These are phyloP conservation scores for Diorhabda sublineata DNA, from an alignment of 1,140 invertebrate genomes.

Conservation along the genomic window DNA sequence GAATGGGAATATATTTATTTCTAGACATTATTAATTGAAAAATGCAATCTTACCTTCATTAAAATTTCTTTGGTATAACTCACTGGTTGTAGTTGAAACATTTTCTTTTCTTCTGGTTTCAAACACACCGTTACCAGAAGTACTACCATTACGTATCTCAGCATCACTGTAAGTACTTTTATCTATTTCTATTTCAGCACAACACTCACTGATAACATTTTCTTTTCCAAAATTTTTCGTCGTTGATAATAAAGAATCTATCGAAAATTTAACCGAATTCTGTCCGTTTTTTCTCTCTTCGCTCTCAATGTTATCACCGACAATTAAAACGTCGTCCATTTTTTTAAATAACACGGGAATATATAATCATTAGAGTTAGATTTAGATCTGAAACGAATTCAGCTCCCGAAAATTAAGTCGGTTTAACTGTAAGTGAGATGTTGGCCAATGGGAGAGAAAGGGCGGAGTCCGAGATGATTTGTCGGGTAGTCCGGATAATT, in stretches of 20 bases:
- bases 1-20: no score
- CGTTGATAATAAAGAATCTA: slow-evolving; percentile 26
- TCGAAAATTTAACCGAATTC: slow-evolving; percentile 28
- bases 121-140: not conserved
- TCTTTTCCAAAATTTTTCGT: slow-evolving; percentile 5
- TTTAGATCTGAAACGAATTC: slow-evolving; percentile 4
- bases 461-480: slow-evolving; percentile 15
- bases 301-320: not conserved
- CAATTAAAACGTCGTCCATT: slow-evolving; percentile 3
- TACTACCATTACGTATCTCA: not conserved
- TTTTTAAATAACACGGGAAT: not conserved
- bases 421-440: slow-evolving; percentile 3
- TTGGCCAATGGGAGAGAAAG: slow-evolving; percentile 16
- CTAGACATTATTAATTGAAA: no score
- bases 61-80: slow-evolving; percentile 10
- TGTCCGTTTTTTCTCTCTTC: slow-evolving; percentile 4
- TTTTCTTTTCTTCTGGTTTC: slow-evolving; percentile 7
- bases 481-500: slow-evolving; percentile 18
- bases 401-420: not conserved
- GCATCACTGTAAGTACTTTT: slow-evolving; percentile 7
- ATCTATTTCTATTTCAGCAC: not conserved
- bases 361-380: not conserved
- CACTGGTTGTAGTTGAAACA: slow-evolving; percentile 20
- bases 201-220: not conserved
- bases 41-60: slow-evolving; percentile 12